These are phyloP conservation scores for Heterohyrax brucei DNA, from an alignment of 2,797 vertebrate genomes.

Conservation along the genomic window DNA sequence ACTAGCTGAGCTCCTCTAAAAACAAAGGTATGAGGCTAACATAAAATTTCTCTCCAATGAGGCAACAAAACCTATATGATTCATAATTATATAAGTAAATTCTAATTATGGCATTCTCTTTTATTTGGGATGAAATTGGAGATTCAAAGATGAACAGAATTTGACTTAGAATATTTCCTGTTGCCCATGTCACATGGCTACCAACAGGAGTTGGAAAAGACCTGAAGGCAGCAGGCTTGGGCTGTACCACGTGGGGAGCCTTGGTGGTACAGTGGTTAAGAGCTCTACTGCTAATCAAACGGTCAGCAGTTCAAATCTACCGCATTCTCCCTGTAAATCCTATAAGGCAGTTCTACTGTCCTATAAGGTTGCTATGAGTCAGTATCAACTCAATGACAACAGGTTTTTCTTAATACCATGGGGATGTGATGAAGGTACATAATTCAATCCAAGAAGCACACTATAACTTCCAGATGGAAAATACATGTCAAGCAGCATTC, in stretches of 20 bases:
- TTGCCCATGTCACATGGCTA: background rate
- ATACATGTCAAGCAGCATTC: background rate
- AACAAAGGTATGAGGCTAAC: background rate
- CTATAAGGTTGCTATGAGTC: too few species aligned
- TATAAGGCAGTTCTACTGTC: too few species aligned
- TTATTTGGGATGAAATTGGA: background rate
- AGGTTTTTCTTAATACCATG: background rate
- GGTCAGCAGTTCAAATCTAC: too few species aligned
- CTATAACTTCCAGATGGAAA: constrained; percentile 18
- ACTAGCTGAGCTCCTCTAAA: constrained; percentile 1
- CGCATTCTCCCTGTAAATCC: too few species aligned
- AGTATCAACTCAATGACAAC: too few species aligned
- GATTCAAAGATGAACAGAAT: constrained; percentile 5
- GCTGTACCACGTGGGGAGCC: background rate
- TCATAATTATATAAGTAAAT: background rate
- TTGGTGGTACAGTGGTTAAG: too few species aligned
- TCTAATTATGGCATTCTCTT: background rate
- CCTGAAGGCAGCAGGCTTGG: too few species aligned
- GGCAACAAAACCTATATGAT: background rate
- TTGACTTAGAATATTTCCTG: background rate
- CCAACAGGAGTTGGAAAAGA: too few species aligned
- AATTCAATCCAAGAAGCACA: background rate
- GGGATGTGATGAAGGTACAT: background rate
- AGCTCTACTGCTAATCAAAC: too few species aligned
- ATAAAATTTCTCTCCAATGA: constrained; percentile 17